Evolutionary conservation across 2,113 vertebrate genomes (phyloP), one percentile per base, ranked within the genome.

Genomic region (Stigmatopora nigra): DNA sequence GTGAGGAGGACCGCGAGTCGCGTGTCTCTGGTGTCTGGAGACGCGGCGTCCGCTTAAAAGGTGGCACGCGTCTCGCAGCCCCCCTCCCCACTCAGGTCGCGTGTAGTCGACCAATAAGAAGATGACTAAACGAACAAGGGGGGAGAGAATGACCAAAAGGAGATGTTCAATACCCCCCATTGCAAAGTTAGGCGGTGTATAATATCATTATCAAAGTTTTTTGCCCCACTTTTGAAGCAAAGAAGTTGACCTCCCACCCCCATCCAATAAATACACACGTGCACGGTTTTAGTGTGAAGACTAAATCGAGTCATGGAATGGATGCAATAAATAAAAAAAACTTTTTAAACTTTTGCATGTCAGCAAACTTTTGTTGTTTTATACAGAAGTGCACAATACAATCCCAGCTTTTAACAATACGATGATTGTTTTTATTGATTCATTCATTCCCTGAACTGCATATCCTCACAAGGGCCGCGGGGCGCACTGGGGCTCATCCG

Each of bases 51-150:
- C 86, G 89, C 92, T 95, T 95, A 94, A 95, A 92, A 92, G 92
- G 92, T 93, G 95, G 94, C 95, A 95, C 95, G 94, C 94, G 94
- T 88, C 94, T 87, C 85, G 79, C 82, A 91, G 91, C 92, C 92
- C 89, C 92, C 92, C 91, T 92, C 89, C 92, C 92, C 91, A 88
- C 93, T 88, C 85, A 85, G 85, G 94, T 96, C 95, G 95, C 94
- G 93, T 95, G 94, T 93, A 85, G 72, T 72, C 85, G 90, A 90
- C 94, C 93, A 95, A 95, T 95, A 83, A 86, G 86, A 83, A 86
- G 86, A 68, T 75, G 78, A 85, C 76, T 83, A 78, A 82, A 84
- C 88, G 84, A 88, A 73, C n/a, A 61, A 41, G 15, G 4, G 13
- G 45, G 13, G 3, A 22, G 11, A 14, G 45, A 17, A 44, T n/a